A percentile compares a stretch with the other conserved stretches of the same genome.
Evolutionary conservation across 1,140 invertebrate genomes (phyloP).

Genomic region (Pseudachorutes palmiensis): DNA sequence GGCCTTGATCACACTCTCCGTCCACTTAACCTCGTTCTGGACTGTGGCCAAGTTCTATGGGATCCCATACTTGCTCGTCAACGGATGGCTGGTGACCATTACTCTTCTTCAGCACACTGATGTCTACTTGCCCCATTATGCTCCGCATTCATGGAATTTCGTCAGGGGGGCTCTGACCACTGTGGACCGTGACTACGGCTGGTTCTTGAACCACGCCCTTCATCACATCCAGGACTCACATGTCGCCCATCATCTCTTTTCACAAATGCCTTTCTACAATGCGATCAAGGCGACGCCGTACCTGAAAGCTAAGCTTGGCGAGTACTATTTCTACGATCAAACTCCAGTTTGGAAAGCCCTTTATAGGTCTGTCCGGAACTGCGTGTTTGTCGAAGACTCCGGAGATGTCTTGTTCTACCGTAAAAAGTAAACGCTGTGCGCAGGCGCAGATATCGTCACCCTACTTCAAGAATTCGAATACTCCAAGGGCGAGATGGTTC

Average conservation of each 20-base stretch:
- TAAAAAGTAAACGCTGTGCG: not conserved
- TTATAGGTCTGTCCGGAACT: not conserved
- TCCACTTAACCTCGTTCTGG: conserved; percentile 12
- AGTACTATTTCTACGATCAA: conserved; percentile 10
- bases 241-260: conserved; percentile 7
- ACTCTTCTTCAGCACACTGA: conserved; percentile 14
- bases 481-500: too few relatives aligned
- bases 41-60: conserved; percentile 5
- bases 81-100: conserved; percentile 13
- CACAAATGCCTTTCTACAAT: conserved; percentile 12
- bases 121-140: conserved; percentile 11
- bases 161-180: conserved; percentile 6
- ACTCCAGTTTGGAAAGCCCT: conserved; percentile 13
- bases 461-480: not conserved
- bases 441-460: not conserved
- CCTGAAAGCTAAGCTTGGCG: not conserved
- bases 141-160: conserved; percentile 7
- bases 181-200: conserved; percentile 10
- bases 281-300: conserved; percentile 3
- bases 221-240: conserved; percentile 17
- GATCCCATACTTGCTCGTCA: conserved; percentile 11
- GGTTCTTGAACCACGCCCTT: conserved; percentile 10
- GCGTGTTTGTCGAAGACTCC: conserved; percentile 10
- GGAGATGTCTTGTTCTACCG: conserved; percentile 8
- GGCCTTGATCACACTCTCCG: not conserved